Evolutionary conservation across 2,113 vertebrate species (phyloP), one percentile per base, ranked within the genome.

Genomic region (Triplophysa dalaica): DNA sequence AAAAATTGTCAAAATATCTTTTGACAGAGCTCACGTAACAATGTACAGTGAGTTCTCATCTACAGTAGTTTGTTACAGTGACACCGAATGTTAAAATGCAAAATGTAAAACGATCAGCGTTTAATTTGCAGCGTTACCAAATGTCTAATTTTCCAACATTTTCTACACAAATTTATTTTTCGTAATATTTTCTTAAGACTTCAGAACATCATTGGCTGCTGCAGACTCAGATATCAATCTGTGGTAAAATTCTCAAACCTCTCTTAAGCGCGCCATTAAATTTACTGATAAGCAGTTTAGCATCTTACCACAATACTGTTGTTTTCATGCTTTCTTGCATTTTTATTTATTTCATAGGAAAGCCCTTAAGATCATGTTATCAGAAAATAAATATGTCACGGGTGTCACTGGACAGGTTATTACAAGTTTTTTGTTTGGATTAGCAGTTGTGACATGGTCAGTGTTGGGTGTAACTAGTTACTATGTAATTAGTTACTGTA

Each of bases 151-250:
- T 56, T 19, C 26, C 38, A 38, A 72, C 33, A 26, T 50, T 45
- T 52, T 22, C 17, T 8, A 1, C 12, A 66, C 29, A 69, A 29
- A 9, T n/a, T 14, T 3, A 69, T 69, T 29, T 2, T 29, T 1
- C 3, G 26, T 29, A 29, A 29, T 29, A 29, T 29, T 50, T 22
- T 52, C 22, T 19, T 26, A 0, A 16, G 4, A 22, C 2, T 13
- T 16, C 62, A 17, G 62, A 16, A 64, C 8, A 52, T 17, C 13
- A 52, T 52, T 17, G 17, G 2, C 16, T 8, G 66, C 2, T 12
- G 16, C 22, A 33, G 1, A 38, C 60, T 41, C 54, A 73, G 70
- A 72, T 72, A 22, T 72, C 8, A 72, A 58, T 73, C 70, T 24
- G 33, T 41, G 29, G 70, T 73, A 0, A 24, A 2, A 14, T 43